Percentiles rank a stretch among this genome's conserved stretches.
These are phyloP conservation scores for Apamea sordens DNA, from an alignment of 2,888 invertebrate genomes.

Conservation along the genomic window DNA sequence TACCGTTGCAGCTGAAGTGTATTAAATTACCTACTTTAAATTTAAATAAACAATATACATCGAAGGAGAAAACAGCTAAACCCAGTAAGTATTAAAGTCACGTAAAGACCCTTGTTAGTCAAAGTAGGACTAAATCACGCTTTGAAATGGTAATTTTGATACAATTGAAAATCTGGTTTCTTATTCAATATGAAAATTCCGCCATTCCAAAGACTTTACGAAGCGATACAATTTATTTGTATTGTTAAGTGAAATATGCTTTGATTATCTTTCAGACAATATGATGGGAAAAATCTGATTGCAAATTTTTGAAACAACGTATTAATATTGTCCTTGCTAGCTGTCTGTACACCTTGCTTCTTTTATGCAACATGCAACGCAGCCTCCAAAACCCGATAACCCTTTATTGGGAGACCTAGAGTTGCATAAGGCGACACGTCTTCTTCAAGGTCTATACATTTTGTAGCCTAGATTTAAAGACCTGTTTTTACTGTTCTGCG, in stretches of 20 bases:
- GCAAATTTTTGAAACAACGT: background rate
- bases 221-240: slow-evolving; percentile 46
- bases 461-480: slow-evolving; percentile 20
- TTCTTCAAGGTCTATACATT: slow-evolving; percentile 29
- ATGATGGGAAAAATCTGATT: background rate
- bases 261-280: slow-evolving; percentile 7
- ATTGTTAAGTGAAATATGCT: slow-evolving; percentile 35
- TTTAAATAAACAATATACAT: slow-evolving; percentile 3
- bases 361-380: slow-evolving; percentile 35
- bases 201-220: slow-evolving; percentile 26
- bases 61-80: slow-evolving; percentile 8
- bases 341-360: slow-evolving; percentile 5
- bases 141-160: slow-evolving; percentile 62
- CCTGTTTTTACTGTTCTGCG: background rate
- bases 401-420: slow-evolving; percentile 33
- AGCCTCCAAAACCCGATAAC: slow-evolving; percentile 11
- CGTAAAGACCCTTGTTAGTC: slow-evolving; percentile 52
- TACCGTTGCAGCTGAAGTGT: slow-evolving; percentile 8
- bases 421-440: slow-evolving; percentile 28
- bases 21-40: background rate
- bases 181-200: slow-evolving; percentile 51
- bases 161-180: slow-evolving; percentile 44
- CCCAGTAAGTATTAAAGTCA: slow-evolving; percentile 38
- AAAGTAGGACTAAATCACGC: slow-evolving; percentile 54
- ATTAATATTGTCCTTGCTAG: slow-evolving; percentile 3